Evolutionary conservation across 64 coral and sea anemone genomes (phyloP).

Genomic region (Montipora capricornis): DNA sequence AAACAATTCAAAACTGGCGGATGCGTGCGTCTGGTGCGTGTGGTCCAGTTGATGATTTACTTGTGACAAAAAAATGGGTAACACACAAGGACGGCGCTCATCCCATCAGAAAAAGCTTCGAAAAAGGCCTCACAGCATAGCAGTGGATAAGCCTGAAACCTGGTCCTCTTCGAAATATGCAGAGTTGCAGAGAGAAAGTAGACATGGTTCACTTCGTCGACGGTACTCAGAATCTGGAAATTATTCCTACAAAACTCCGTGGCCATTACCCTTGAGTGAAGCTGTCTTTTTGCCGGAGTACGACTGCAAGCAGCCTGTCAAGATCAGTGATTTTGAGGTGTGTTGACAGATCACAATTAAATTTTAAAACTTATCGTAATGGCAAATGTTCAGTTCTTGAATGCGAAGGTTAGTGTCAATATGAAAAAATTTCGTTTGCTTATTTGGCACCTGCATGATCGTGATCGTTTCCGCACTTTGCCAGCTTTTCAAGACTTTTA

Average conservation of each 20-base stretch:
- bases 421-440: background rate
- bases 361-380: background rate
- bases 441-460: background rate
- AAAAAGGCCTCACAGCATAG: slow-evolving; percentile 80
- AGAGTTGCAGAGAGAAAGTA: slow-evolving; percentile 58
- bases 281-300: slow-evolving; percentile 89
- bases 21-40: too few species aligned
- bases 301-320: slow-evolving; percentile 87
- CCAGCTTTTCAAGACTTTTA: background rate
- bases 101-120: slow-evolving; percentile 31
- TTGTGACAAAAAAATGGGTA: slow-evolving; percentile 69
- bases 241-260: slow-evolving; percentile 92
- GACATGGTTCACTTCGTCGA: slow-evolving; percentile 79
- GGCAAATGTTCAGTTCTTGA: background rate
- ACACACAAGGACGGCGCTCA: slow-evolving; percentile 62
- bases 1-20: background rate
- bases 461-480: background rate
- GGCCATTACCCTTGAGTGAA: slow-evolving; percentile 87
- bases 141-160: slow-evolving; percentile 82
- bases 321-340: slow-evolving; percentile 95
- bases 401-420: background rate
- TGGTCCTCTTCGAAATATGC: slow-evolving; percentile 43
- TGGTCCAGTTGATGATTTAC: background rate
- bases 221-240: slow-evolving; percentile 84
- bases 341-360: slow-evolving; percentile 5